These are phyloP conservation scores for Hyles lineata DNA, from an alignment of 2,888 invertebrate species.

Conservation along the genomic window DNA sequence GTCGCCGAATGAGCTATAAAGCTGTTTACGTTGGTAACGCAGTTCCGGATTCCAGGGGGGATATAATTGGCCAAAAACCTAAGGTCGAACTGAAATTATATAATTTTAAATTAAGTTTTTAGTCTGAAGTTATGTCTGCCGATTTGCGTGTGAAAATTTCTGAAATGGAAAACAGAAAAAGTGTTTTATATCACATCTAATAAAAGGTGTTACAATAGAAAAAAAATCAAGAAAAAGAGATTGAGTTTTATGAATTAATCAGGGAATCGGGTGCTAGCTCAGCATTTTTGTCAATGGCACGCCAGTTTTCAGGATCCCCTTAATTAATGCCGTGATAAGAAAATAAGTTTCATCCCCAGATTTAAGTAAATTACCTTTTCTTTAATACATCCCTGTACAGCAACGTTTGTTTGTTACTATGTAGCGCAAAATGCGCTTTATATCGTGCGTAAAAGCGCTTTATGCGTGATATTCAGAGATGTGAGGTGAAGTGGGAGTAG, in stretches of 20 bases:
- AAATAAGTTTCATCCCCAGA: background rate
- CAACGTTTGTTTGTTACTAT: slow-evolving; percentile 28
- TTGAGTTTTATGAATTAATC: no score
- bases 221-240: no score
- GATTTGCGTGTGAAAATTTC: no score
- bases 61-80: background rate
- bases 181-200: no score
- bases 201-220: no score
- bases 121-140: no score
- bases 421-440: slow-evolving; percentile 37
- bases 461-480: slow-evolving; percentile 43
- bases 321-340: no score
- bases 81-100: background rate
- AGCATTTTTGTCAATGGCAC: no score
- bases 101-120: no score
- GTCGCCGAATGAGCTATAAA: slow-evolving; percentile 47
- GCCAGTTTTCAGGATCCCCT: no score
- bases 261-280: no score
- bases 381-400: slow-evolving; percentile 24
- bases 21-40: slow-evolving; percentile 42
- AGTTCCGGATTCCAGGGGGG: slow-evolving; percentile 30
- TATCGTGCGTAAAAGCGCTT: slow-evolving; percentile 44
- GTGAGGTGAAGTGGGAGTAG: slow-evolving; percentile 37
- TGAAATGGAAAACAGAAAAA: no score
- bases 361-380: background rate